Percentiles rank a stretch among this genome's conserved stretches.
phyloP scores from a whole-genome alignment of 30 jellyfish, hydroid and myxozoan species.

The Turritopsis dohrnii region DNA sequence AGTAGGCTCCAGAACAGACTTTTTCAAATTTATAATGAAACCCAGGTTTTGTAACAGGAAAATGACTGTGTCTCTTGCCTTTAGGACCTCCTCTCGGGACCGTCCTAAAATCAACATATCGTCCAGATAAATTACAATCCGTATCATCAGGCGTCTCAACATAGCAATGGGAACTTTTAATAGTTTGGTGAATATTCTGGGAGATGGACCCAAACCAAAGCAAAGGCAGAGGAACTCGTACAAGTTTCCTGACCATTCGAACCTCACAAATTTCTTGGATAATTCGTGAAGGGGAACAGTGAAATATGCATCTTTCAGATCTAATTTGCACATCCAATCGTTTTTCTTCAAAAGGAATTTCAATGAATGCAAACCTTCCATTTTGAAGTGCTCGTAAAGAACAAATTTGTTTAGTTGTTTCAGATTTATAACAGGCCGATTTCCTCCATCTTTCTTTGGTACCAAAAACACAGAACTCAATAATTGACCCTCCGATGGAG shows the following conservation, averaged over 20 bases:
- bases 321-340: too few relatives aligned
- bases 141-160: neutral
- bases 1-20: neutral
- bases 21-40: too few relatives aligned
- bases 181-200: neutral
- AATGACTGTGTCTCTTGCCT: neutral
- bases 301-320: too few relatives aligned
- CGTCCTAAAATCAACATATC: neutral
- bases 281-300: conserved; percentile 1
- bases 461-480: too few relatives aligned
- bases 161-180: neutral
- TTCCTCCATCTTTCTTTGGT: too few relatives aligned
- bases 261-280: neutral
- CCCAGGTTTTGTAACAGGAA: neutral
- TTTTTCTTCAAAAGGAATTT: too few relatives aligned
- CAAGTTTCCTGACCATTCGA: neutral
- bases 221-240: neutral
- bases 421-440: too few relatives aligned
- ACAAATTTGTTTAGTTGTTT: too few relatives aligned
- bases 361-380: too few relatives aligned
- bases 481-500: too few relatives aligned
- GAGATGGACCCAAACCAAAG: neutral
- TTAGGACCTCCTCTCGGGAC: neutral
- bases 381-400: too few relatives aligned
- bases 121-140: neutral